phyloP scores from a whole-genome alignment of 2,113 vertebrate species.

The cattle (Bos taurus) region ARS-UCD2.0 NC_037347.1:38673501-38674000 shows the following conservation, averaged over 20 bases:
- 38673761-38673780: not conserved
- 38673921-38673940: not conserved
- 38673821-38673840: not conserved
- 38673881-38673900: not conserved
- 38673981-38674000: not conserved
- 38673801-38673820: not conserved
- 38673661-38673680: not conserved
- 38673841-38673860: not conserved
- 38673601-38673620: not conserved
- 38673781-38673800: not conserved
- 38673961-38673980: not conserved
- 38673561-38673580: not conserved
- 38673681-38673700: conserved; percentile 13
- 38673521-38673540: not conserved
- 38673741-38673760: not conserved
- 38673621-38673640: not conserved
- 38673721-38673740: not conserved
- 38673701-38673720: not conserved
- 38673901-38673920: not conserved
- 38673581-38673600: not conserved
- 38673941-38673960: not conserved
- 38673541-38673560: conserved; percentile 2
- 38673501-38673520: not conserved
- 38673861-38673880: not conserved
- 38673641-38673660: not conserved